Base-by-base conservation (phyloP, 30 jellyfish, hydroid and myxozoan species). In the Turritopsis dohrnii region DNA sequence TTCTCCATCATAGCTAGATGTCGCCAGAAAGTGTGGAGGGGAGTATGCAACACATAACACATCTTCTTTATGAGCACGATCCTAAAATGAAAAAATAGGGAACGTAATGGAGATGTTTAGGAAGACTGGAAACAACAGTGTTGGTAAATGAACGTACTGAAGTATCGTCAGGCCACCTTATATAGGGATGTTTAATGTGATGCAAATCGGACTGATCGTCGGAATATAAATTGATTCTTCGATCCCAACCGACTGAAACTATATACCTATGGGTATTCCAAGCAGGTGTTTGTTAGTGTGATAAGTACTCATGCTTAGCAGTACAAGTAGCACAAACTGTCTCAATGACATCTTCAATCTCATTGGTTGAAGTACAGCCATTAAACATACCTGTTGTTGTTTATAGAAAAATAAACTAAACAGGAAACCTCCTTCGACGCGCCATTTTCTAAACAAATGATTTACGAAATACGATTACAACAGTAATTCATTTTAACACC, bases 1-100 rank as follows among this genome's bases (percentile, higher is more conserved):
- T 91, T 93, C 96, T 75, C 98, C 98, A 79, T 93, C 98, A 79
- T 93, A 93, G 77, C 98, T 93, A 5, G 98, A 93, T 8, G 98
- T 93, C 21, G 98, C 98, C 17, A 93, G 84, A 21, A 93, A 87
- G 52, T 88, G 88, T 22, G 98, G 98, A 9, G 90, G 96, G 66
- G 90, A 85, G 82, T 79, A 93, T n/a, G 98, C 88, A 81, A 93
- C 90, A 53, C 96, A 90, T 19, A 93, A 86, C 31, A 93, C 83
- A 66, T 93, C 98, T 81, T 93, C 98, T 24, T 84, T 87, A 75
- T 93, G 98, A 0, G 92, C 98, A 75, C 82, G 79, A 81, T 80
- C 69, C 98, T 93, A 77, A 4, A 80, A 21, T 0, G 53, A 21
- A 79, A 52, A 79, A 3, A 41, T 26, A 66, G 7, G 8, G 17